Conservation (phyloP, 2,797 vertebrate species). For the Melanotaenia nigrans region DNA sequence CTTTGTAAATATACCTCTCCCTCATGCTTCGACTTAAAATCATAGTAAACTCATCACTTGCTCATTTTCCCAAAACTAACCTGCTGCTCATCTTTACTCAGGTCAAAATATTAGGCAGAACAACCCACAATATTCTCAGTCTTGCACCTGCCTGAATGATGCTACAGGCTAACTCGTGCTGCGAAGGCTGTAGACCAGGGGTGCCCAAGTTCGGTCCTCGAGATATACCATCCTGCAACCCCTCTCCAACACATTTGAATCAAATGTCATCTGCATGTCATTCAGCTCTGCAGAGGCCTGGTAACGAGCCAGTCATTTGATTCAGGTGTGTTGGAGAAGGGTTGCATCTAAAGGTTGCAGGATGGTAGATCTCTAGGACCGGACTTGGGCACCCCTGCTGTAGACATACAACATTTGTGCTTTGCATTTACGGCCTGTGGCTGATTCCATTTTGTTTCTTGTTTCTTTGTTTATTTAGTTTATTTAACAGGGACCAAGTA, state of each 20-base stretch:
- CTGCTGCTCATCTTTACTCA: conserved; percentile 1
- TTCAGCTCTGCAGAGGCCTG: too few relatives aligned
- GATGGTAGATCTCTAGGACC: too few relatives aligned
- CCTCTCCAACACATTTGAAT: too few relatives aligned
- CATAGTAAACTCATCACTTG: conserved; percentile 11
- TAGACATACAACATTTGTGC: conserved; percentile 53
- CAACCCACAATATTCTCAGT: conserved; percentile 1
- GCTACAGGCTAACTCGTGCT: conserved; percentile 35
- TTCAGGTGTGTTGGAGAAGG: too few relatives aligned
- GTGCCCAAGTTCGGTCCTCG: too few relatives aligned
- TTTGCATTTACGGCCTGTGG: conserved; percentile 38
- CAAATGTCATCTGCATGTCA: too few relatives aligned
- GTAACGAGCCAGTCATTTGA: too few relatives aligned
- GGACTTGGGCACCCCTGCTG: background rate
- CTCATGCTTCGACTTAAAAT: background rate
- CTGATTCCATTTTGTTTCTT: conserved; percentile 58
- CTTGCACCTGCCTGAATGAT: conserved; percentile 7
- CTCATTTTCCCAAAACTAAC: background rate
- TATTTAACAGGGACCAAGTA: too few relatives aligned
- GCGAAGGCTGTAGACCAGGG: conserved; percentile 16
- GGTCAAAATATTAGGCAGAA: background rate
- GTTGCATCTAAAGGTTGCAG: too few relatives aligned
- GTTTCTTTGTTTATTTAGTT: background rate
- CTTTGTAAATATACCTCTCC: conserved; percentile 22
- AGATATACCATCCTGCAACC: too few relatives aligned